Evolutionary conservation across 2,888 invertebrate genomes (phyloP).

Genomic region (Creontiades dilutus): DNA sequence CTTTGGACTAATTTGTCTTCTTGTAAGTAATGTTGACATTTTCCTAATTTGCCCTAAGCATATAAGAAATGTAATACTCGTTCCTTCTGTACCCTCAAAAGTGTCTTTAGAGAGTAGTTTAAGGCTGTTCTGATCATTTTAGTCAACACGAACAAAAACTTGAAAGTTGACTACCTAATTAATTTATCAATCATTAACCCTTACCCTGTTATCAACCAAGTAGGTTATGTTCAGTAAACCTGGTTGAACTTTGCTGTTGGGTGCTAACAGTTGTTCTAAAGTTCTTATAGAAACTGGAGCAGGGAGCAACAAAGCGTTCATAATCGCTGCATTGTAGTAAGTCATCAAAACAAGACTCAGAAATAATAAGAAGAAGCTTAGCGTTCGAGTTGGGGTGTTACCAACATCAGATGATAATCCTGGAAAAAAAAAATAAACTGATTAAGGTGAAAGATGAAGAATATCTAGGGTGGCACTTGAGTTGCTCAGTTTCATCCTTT

Average conservation of each 20-base stretch:
- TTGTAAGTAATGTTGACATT: too few species aligned
- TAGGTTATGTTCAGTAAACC: slow-evolving; percentile 74
- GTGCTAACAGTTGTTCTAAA: slow-evolving; percentile 66
- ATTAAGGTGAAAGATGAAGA: neutral
- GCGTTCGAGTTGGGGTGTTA: slow-evolving; percentile 72
- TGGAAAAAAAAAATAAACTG: slow-evolving; percentile 55
- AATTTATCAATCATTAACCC: neutral
- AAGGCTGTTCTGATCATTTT: too few species aligned
- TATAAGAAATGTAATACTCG: too few species aligned
- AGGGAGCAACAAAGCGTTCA: slow-evolving; percentile 75
- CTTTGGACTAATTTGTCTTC: too few species aligned
- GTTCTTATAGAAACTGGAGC: slow-evolving; percentile 73
- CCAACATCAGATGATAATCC: slow-evolving; percentile 71
- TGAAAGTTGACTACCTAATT: too few species aligned
- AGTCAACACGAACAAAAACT: too few species aligned
- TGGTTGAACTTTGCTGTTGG: slow-evolving; percentile 72
- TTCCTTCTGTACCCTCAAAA: too few species aligned
- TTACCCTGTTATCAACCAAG: slow-evolving; percentile 61
- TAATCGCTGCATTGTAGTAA: slow-evolving; percentile 75
- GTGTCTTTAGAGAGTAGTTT: too few species aligned
- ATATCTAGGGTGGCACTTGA: slow-evolving; percentile 4
- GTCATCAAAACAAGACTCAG: slow-evolving; percentile 74
- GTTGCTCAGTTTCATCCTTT: too few species aligned
- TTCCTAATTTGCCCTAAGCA: too few species aligned
- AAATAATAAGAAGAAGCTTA: slow-evolving; percentile 72